Base-by-base conservation (phyloP, 2,113 vertebrate species). In the Oxyruncus cristatus region DNA sequence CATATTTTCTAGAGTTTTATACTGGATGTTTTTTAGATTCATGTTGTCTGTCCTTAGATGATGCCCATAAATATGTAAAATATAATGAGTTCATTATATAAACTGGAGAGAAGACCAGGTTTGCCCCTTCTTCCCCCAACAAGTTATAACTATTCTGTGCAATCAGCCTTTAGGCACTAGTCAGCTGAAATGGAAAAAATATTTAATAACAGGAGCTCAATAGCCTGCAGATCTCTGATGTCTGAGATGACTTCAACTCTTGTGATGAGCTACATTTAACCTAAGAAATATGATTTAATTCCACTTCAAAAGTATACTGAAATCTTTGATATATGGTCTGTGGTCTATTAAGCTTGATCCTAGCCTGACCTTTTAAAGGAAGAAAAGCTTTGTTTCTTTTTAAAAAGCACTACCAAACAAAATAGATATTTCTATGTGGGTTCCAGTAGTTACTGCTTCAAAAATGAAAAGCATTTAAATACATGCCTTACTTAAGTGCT, bases 221-320 rank as follows among this genome's bases (percentile, higher is more conserved):
- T 83, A 94, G 92, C 83, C 91, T 95, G 82, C 86, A 94, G 85
- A 90, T 75, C 83, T 88, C 92, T 89, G 61, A 93, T 96, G 88
- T 91, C 49, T 93, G 75, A 95, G 90, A 86, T 96, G 93, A 95
- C 93, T 93, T 96, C 85, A 94, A 24, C 85, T 95, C 79, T 86
- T 91, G 28, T 86, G 90, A 88, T 75, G 95, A 96, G 85, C 52
- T 92, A 59, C 80, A 39, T 61, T 86, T 95, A 95, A 92, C 85
- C 47, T 77, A 71, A 92, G 95, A 96, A 96, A 94, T 88, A 96
- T 92, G 85, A 90, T 92, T 94, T 94, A 93, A 94, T 94, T 97
- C 85, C 88, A 95, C 88, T 93, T 93, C 90, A 94, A 95, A 96
- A 92, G 92, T 93, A 44, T 56, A 44, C 75, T 80, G 79, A 66